These are phyloP conservation scores for Arenicola marina DNA, from an alignment of 2,888 invertebrate species.

Conservation along the genomic window DNA sequence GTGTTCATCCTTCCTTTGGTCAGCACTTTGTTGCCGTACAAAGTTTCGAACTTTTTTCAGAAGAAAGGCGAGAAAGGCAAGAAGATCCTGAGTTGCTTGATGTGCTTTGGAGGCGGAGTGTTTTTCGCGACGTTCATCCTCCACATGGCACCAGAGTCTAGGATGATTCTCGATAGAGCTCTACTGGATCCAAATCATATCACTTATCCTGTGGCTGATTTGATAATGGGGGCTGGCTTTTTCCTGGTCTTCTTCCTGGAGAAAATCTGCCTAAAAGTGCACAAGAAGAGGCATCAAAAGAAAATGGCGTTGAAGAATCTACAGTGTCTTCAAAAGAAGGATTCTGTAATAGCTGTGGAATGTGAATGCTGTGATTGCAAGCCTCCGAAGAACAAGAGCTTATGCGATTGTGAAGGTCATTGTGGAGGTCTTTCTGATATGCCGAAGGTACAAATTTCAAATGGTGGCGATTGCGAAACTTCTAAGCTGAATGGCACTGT, in stretches of 20 bases:
- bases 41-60: slow-evolving; percentile 23
- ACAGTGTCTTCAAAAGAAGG: slow-evolving; percentile 12
- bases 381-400: background rate
- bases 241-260: slow-evolving; percentile 51
- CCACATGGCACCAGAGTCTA: slow-evolving; percentile 54
- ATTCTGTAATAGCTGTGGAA: background rate
- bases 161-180: slow-evolving; percentile 38
- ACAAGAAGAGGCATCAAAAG: slow-evolving; percentile 18
- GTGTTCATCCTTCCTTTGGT: slow-evolving; percentile 31
- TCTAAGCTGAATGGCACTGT: no score
- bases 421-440: no score
- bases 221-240: slow-evolving; percentile 53
- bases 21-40: slow-evolving; percentile 32
- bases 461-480: background rate
- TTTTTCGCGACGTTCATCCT: slow-evolving; percentile 57
- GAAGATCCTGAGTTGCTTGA: slow-evolving; percentile 36
- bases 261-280: slow-evolving; percentile 35
- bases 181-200: slow-evolving; percentile 29
- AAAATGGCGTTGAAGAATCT: background rate
- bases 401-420: no score
- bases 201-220: slow-evolving; percentile 51
- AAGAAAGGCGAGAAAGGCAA: slow-evolving; percentile 27
- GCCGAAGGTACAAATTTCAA: no score
- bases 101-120: slow-evolving; percentile 56
- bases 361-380: slow-evolving; percentile 2